A percentile compares a stretch with the other conserved stretches of the same genome.
Conservation (phyloP, 1,140 invertebrate genomes). For the Drosophila melanogaster region Release_6_plus_ISO1_MT NC_004354.4:5218501-5219000, state of each 20-base stretch:
- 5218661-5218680: too few relatives aligned
- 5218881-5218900: slow-evolving; percentile 82
- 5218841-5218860: slow-evolving; percentile 63
- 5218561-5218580: not conserved
- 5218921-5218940: slow-evolving; percentile 43
- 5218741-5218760: too few relatives aligned
- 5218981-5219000: not conserved
- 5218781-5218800: slow-evolving; percentile 17
- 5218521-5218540: slow-evolving; percentile 68
- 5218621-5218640: rapidly evolving
- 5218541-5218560: slow-evolving; percentile 1
- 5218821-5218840: not conserved
- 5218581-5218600: not conserved
- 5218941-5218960: slow-evolving; percentile 25
- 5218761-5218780: slow-evolving; percentile 1
- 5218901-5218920: slow-evolving; percentile 66
- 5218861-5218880: slow-evolving; percentile 82
- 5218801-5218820: not conserved
- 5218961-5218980: not conserved
- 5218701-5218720: too few relatives aligned
- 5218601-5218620: not conserved
- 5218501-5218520: slow-evolving; percentile 7
- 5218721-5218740: not conserved
- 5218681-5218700: too few relatives aligned
- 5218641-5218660: not conserved